phyloP scores from a whole-genome alignment of 1,140 invertebrate genomes.

The Drosophila auraria region DNA sequence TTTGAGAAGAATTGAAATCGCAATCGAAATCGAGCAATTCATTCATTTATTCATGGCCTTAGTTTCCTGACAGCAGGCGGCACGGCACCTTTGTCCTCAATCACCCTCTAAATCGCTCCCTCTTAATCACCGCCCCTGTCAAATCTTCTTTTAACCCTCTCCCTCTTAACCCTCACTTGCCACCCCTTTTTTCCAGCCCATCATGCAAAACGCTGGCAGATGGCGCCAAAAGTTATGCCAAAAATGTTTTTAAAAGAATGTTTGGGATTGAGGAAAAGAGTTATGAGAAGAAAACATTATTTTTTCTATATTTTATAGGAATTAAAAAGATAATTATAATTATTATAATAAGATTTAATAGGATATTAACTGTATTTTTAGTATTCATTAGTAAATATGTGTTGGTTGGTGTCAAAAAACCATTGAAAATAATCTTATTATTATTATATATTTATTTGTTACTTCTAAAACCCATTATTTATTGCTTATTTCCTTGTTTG shows the following conservation, averaged over 20 bases:
- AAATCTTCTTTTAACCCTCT: neutral
- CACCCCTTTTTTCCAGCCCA: neutral
- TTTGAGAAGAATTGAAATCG: constrained; percentile 3
- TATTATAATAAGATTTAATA: too few species aligned
- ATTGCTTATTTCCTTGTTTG: neutral
- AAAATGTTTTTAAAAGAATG: neutral
- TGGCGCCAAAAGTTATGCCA: constrained; percentile 15
- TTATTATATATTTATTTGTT: too few species aligned
- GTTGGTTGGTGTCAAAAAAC: too few species aligned
- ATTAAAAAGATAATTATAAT: too few species aligned
- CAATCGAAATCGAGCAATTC: constrained; percentile 46
- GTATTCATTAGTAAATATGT: too few species aligned
- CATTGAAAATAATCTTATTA: too few species aligned
- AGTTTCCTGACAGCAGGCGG: constrained; percentile 25
- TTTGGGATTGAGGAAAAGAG: neutral
- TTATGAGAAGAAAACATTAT: too few species aligned
- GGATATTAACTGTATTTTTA: too few species aligned
- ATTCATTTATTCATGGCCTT: constrained; percentile 57
- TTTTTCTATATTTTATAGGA: too few species aligned
- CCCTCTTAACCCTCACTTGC: neutral
- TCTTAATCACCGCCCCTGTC: constrained; percentile 2
- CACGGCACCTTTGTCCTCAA: constrained; percentile 17
- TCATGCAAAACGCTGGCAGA: constrained; percentile 16
- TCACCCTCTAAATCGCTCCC: constrained; percentile 8
- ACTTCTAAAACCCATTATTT: neutral